A percentile compares a stretch with the other conserved stretches of the same genome.
These are phyloP conservation scores for Drosophila triauraria DNA, from an alignment of 1,140 invertebrate species.

Conservation along the genomic window DNA sequence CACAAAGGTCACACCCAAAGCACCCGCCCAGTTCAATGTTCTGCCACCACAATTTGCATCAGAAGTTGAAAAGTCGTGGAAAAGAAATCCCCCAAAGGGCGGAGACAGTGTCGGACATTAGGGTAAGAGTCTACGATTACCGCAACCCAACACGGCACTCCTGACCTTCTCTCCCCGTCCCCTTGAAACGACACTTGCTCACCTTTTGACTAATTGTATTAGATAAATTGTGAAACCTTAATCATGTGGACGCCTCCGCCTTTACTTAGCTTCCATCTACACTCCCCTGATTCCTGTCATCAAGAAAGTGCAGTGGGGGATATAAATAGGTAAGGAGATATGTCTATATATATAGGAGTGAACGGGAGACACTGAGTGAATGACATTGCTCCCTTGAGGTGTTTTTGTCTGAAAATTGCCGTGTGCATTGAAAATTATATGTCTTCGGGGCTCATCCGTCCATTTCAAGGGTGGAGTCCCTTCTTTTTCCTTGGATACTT, in stretches of 20 bases:
- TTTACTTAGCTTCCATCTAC: constrained; percentile 17
- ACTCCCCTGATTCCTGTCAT: constrained; percentile 10
- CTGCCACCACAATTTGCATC: constrained; percentile 49
- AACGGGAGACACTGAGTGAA: constrained; percentile 2
- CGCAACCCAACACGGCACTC: constrained; percentile 35
- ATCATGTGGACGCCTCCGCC: constrained; percentile 66
- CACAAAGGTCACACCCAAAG: constrained; percentile 44
- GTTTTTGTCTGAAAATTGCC: constrained; percentile 42
- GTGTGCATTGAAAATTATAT: constrained; percentile 58
- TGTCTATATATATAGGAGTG: not conserved
- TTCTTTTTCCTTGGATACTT: not conserved
- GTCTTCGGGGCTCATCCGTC: constrained; percentile 36
- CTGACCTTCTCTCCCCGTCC: constrained; percentile 5
- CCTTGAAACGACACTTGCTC: constrained; percentile 31
- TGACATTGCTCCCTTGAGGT: constrained; percentile 53
- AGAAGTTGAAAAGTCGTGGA: constrained; percentile 67
- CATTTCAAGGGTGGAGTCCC: constrained; percentile 15
- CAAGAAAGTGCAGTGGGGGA: constrained; percentile 49
- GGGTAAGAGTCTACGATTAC: constrained; percentile 73
- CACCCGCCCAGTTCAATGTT: constrained; percentile 30
- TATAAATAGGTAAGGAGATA: not conserved
- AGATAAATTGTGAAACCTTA: constrained; percentile 82
- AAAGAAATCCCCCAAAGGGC: constrained; percentile 29
- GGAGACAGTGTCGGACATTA: constrained; percentile 56
- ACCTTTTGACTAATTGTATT: constrained; percentile 82